These are phyloP conservation scores for Myotis daubentonii DNA, from an alignment of 2,797 vertebrate species.

Conservation along the genomic window DNA sequence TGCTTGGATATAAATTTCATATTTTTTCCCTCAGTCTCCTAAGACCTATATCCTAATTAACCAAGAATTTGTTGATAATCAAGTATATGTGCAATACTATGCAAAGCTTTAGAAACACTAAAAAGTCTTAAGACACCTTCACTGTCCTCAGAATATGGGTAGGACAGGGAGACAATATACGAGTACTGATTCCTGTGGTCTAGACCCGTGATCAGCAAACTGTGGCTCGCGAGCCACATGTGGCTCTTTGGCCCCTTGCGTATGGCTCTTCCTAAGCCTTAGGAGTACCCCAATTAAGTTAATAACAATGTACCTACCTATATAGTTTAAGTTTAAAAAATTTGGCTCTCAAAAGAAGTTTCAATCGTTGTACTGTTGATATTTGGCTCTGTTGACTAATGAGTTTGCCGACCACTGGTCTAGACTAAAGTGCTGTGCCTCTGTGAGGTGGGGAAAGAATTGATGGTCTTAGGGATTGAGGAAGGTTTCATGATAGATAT, in stretches of 20 bases:
- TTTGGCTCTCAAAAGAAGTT: too few relatives aligned
- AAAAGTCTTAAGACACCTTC: background rate
- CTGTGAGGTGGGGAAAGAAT: background rate
- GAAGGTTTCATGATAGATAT: background rate
- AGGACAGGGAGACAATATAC: background rate
- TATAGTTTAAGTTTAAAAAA: too few relatives aligned
- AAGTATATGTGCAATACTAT: background rate
- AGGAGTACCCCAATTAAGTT: too few relatives aligned
- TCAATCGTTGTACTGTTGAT: too few relatives aligned
- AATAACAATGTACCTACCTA: too few relatives aligned
- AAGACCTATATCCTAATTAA: background rate
- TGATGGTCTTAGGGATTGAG: background rate
- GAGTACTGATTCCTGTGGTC: background rate
- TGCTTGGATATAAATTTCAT: constrained; percentile 23
- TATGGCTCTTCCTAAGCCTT: too few relatives aligned
- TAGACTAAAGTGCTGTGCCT: background rate
- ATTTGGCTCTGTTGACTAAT: too few relatives aligned
- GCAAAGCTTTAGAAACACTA: constrained; percentile 1
- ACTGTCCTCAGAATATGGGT: background rate
- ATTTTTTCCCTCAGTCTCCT: background rate
- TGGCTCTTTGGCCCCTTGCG: too few relatives aligned
- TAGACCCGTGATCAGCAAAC: background rate
- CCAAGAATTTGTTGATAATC: background rate
- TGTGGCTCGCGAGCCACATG: too few relatives aligned
- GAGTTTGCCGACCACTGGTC: background rate